These are phyloP conservation scores for Scaptomyza polygonia DNA, from an alignment of 2,888 invertebrate species.

Conservation along the genomic window DNA sequence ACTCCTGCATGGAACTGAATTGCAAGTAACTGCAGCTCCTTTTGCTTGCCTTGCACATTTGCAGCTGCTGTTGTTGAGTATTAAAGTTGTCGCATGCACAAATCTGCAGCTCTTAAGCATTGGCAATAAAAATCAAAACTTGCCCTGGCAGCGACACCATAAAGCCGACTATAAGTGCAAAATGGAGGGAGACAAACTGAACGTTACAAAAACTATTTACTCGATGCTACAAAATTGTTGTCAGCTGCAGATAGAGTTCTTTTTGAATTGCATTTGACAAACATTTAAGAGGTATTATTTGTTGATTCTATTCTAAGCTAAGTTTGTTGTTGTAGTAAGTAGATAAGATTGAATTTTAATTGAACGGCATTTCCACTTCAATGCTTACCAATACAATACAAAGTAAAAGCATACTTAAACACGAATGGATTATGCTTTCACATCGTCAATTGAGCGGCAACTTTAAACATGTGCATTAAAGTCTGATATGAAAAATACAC, in stretches of 20 bases:
- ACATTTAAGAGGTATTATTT: conserved; percentile 31
- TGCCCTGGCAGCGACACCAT: conserved; percentile 34
- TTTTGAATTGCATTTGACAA: conserved; percentile 6
- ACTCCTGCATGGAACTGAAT: conserved; percentile 9
- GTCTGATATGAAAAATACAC: conserved; percentile 32
- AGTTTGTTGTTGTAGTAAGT: conserved; percentile 27
- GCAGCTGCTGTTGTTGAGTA: conserved; percentile 11
- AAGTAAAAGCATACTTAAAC: conserved; percentile 7
- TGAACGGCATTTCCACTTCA: conserved; percentile 15
- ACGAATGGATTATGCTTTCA: background rate
- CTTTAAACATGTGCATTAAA: conserved; percentile 30
- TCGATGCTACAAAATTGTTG: conserved; percentile 5
- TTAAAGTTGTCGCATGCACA: conserved; percentile 38
- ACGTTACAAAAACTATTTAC: conserved; percentile 37
- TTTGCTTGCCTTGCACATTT: background rate
- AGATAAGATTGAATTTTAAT: conserved; percentile 58
- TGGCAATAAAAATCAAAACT: conserved; percentile 64
- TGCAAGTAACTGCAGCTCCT: conserved; percentile 4
- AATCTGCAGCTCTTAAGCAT: conserved; percentile 45
- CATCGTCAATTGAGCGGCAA: conserved; percentile 13
- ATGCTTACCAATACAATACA: conserved; percentile 46
- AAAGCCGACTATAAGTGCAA: background rate
- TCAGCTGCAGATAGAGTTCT: conserved; percentile 9
- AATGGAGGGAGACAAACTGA: conserved; percentile 18
- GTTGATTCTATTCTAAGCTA: conserved; percentile 26